A percentile compares a stretch with the other conserved stretches of the same genome.
phyloP scores from a whole-genome alignment of 1,140 invertebrate genomes.

The Panulirus ornatus region DNA sequence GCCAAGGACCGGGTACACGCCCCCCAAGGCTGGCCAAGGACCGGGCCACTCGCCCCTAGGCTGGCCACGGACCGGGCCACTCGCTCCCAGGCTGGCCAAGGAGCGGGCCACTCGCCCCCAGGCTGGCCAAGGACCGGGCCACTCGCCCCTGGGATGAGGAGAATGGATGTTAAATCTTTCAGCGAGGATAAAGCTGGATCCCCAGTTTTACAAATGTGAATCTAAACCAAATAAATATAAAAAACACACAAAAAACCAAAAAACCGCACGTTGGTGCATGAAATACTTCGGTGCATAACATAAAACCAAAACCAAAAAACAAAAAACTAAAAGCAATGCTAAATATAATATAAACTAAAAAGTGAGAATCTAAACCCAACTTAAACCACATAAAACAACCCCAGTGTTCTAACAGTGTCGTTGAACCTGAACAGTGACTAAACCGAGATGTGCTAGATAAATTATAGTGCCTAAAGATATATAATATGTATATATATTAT shows the following conservation, averaged over 20 bases:
- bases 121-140: background rate
- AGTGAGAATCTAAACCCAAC: slow-evolving; percentile 26
- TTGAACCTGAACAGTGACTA: slow-evolving; percentile 28
- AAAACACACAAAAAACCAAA: slow-evolving; percentile 8
- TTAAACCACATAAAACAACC: slow-evolving; percentile 33
- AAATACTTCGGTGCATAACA: slow-evolving; percentile 8
- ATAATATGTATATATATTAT: too few species aligned
- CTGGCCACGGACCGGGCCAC: background rate
- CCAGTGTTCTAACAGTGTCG: slow-evolving; percentile 42
- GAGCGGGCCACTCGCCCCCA: background rate
- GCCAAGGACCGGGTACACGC: background rate
- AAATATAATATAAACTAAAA: slow-evolving; percentile 33
- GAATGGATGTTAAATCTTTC: background rate
- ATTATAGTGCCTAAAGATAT: slow-evolving; percentile 33
- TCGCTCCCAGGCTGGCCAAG: background rate
- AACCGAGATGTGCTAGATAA: slow-evolving; percentile 25
- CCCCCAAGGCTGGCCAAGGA: background rate
- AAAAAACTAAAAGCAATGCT: slow-evolving; percentile 29
- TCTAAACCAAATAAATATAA: too few species aligned
- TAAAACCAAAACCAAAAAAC: slow-evolving; percentile 4
- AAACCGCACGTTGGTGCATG: background rate
- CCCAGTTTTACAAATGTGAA: background rate
- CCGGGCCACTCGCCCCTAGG: background rate
- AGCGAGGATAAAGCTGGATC: background rate
- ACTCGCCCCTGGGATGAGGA: too few species aligned